phyloP scores from a whole-genome alignment of 2,888 invertebrate species.

The Chaetoderma sp. region DNA sequence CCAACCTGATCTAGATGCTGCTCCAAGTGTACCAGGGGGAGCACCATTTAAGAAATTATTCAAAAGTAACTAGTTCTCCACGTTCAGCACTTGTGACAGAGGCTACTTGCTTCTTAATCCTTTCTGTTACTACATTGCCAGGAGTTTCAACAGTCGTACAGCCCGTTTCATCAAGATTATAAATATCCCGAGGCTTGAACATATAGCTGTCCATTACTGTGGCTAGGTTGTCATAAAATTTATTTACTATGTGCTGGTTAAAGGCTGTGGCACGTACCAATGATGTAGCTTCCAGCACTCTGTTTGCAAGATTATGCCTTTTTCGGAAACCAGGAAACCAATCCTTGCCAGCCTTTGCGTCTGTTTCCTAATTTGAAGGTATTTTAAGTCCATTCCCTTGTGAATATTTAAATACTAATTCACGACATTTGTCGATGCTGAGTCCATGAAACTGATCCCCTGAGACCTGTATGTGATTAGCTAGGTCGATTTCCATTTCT shows the following conservation, averaged over 20 bases:
- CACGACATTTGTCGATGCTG: constrained; percentile 6
- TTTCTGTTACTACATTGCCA: background rate
- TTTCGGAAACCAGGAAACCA: background rate
- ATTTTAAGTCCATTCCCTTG: background rate
- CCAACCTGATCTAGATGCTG: constrained; percentile 22
- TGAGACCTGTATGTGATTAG: background rate
- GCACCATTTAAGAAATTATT: constrained; percentile 14
- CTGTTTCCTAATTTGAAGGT: background rate
- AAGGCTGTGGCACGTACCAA: constrained; percentile 10
- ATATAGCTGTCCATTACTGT: constrained; percentile 3
- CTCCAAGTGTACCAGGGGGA: constrained; percentile 19
- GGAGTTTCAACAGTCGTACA: constrained; percentile 3
- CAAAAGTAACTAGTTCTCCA: constrained; percentile 20
- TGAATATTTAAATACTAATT: background rate
- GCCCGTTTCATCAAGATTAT: constrained; percentile 10
- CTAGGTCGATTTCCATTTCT: background rate
- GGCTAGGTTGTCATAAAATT: constrained; percentile 15
- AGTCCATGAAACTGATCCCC: constrained; percentile 1
- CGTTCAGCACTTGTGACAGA: constrained; percentile 14
- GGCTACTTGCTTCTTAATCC: constrained; percentile 6
- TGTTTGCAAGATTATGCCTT: constrained; percentile 2
- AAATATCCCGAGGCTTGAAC: constrained; percentile 2
- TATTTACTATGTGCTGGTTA: background rate
- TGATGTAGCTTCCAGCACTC: constrained; percentile 9
- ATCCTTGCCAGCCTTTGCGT: background rate